phyloP scores from a whole-genome alignment of 2,888 invertebrate species.

The Epirrhoe tristata region DNA sequence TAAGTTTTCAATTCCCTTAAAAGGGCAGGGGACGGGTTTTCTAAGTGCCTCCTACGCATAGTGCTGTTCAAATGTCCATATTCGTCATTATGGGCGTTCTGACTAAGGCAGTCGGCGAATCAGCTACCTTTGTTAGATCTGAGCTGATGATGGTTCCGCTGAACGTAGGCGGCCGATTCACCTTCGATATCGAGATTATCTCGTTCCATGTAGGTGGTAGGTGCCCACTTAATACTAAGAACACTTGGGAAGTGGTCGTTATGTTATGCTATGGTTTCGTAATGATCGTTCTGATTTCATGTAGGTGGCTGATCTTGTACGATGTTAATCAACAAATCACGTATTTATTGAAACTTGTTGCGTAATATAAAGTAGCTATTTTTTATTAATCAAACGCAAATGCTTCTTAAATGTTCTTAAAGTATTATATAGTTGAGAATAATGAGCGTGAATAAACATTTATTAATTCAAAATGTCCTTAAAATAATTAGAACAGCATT shows the following conservation, averaged over 20 bases:
- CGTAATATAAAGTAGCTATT: neutral
- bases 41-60: conserved; percentile 75
- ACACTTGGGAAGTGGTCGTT: conserved; percentile 62
- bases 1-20: conserved; percentile 64
- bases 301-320: conserved; percentile 55
- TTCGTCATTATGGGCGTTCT: conserved; percentile 77
- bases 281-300: conserved; percentile 56
- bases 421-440: neutral
- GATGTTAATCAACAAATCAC: conserved; percentile 48
- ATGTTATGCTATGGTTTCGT: conserved; percentile 61
- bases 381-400: neutral
- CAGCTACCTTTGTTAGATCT: conserved; percentile 77
- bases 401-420: neutral
- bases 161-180: conserved; percentile 78
- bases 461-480: neutral
- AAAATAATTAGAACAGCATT: conserved; percentile 2
- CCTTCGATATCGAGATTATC: conserved; percentile 78
- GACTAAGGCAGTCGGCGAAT: conserved; percentile 75
- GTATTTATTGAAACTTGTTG: conserved; percentile 18
- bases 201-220: conserved; percentile 70
- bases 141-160: conserved; percentile 73
- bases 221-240: conserved; percentile 58
- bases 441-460: neutral
- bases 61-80: conserved; percentile 78
- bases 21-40: conserved; percentile 67